These are phyloP conservation scores for Oreonectes daqikongensis DNA, from an alignment of 2,797 vertebrate genomes.

Conservation along the genomic window DNA sequence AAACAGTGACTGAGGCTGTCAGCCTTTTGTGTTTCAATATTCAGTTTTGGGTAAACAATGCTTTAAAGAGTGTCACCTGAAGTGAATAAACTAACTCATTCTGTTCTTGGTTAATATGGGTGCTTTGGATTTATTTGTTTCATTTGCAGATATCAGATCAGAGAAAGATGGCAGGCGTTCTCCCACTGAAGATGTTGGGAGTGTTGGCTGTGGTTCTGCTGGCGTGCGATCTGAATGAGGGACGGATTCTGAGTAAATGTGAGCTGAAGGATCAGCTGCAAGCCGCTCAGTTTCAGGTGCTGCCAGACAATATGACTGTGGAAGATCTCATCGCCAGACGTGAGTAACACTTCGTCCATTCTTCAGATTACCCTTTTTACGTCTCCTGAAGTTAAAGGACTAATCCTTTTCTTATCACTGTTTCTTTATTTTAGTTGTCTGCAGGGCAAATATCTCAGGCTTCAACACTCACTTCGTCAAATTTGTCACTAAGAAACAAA, in stretches of 20 bases:
- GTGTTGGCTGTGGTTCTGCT: conserved; percentile 50
- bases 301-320: background rate
- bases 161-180: background rate
- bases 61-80: too few relatives aligned
- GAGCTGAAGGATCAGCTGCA: conserved; percentile 9
- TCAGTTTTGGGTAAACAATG: too few relatives aligned
- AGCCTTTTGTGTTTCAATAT: too few relatives aligned
- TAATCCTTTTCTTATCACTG: background rate
- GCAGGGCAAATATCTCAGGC: conserved; percentile 27
- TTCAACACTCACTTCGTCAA: conserved; percentile 49
- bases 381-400: too few relatives aligned
- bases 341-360: conserved; percentile 41
- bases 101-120: background rate
- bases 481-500: too few relatives aligned
- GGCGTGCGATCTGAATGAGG: conserved; percentile 48
- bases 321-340: conserved; percentile 39
- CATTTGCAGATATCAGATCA: background rate
- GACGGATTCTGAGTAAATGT: conserved; percentile 38
- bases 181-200: conserved; percentile 50
- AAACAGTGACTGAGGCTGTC: too few relatives aligned
- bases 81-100: too few relatives aligned
- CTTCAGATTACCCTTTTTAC: too few relatives aligned
- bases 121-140: background rate
- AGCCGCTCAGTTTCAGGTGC: background rate
- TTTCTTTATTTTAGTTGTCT: conserved; percentile 44